Evolutionary conservation across 2,113 vertebrate genomes (phyloP), one percentile per base, ranked within the genome.

Genomic region (Hippocampus abdominalis): DNA sequence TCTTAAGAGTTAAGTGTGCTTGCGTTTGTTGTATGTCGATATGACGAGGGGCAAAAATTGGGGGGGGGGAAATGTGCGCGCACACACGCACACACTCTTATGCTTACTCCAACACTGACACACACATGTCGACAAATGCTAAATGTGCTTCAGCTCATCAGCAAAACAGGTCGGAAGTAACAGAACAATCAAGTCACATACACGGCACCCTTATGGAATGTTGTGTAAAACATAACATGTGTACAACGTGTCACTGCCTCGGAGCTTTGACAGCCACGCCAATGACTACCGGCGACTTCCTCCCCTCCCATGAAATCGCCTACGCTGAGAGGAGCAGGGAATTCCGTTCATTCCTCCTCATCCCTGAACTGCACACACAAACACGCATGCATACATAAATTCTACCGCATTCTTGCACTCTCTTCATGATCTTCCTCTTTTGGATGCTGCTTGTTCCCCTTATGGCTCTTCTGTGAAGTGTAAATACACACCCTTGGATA

Each of bases 331-430:
- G 61, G 40, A 74, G 62, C 79, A 75, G 81, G 80, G 81, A 86
- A 87, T 88, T 86, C 83, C 83, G 84, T 56, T 74, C 74, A 84
- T 87, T 89, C 82, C 85, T 82, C 46, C 18, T 36, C 42, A 73
- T 72, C 83, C 57, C 76, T 64, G 60, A 60, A 21, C n/a, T 68
- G 25, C 74, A 78, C 73, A 27, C 62, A 62, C 78, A 49, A n/a
- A 56, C 69, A 61, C 51, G 53, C 68, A 60, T 2, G 21, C 29
- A 60, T 29, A 59, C 71, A 76, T 44, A 71, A 40, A 62, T n/a
- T 20, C 36, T 53, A 8, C 21, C 16, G 67, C 40, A 81, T 46
- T 70, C 32, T 64, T 56, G 23, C 44, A n/a, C n/a, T 65, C 8
- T 53, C 18, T 18, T 46, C 8, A 23, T 23, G 11, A 1, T 40